Base-by-base conservation (phyloP, 2,113 vertebrate genomes). In the Jacana jacana region DNA sequence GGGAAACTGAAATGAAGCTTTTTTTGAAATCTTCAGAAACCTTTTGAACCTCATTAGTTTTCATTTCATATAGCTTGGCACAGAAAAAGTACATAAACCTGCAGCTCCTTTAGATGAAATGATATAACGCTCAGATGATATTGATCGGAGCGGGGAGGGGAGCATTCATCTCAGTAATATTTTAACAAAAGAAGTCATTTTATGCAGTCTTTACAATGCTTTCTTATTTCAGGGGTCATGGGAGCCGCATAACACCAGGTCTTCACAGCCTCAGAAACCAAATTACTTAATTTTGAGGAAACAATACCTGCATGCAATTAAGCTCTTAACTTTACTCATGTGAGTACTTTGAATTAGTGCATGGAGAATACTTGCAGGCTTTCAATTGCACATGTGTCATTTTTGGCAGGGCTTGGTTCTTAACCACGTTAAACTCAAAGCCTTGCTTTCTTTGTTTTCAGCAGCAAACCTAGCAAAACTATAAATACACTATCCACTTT, bases 21-120 rank as follows among this genome's bases (percentile, higher is more conserved):
- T 61, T 84, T 46, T 9, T 11, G 2, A 85, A 89, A 93, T 68
- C 66, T 81, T 96, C 93, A 90, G 93, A 95, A 97, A 96, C 89
- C 94, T 96, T 96, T 95, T 95, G 91, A 96, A 95, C 87, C 85
- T 95, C 95, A 91, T 97, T 95, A 94, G 66, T 95, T 96, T 96
- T 93, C 91, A 96, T 96, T 93, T 97, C 94, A 89, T 91, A 92
- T 91, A 89, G 78, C 49, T 89, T 79, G 66, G 81, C 78, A 88
- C 88, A 96, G 52, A 95, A 85, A 14, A 82, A 86, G 89, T 86
- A 88, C 35, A 95, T 95, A 96, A 96, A 93, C 85, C 94, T 88
- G 81, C 85, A 94, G 71, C 33, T 91, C 84, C 94, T 94, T 94
- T 51, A 93, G 94, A 94, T 86, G 81, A 95, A 94, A 91, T 89